Evolutionary conservation across 2,797 vertebrate species (phyloP), one percentile per base, ranked within the genome.

Genomic region (Eulemur mongoz): DNA sequence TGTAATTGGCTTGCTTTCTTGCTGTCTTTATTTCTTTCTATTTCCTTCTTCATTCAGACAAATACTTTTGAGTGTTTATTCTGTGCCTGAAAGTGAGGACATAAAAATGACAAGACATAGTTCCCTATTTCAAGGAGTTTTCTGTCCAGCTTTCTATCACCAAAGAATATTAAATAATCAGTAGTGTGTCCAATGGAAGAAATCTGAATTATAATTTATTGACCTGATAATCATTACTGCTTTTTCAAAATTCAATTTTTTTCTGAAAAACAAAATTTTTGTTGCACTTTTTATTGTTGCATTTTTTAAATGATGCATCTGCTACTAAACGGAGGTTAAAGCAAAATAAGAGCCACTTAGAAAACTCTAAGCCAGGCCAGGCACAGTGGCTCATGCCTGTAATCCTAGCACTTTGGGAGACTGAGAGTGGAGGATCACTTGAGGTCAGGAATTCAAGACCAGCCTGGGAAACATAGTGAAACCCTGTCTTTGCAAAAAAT

Each of bases 1-100:
- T 63, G 54, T 54, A 70, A 57, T 65, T 91, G 43, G 32, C 30
- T 59, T 7, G 3, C 43, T 82, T 12, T 30, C 18, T 43, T 35
- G 7, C 50, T 48, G 40, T 18, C n/a, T 79, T 22, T 35, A 30
- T 59, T 11, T 7, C 35, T 82, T 9, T 43, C 23, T 85, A 32
- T 70, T 9, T 45, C 25, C 7, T 22, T 40, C 4, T 65, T 65
- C 15, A 17, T 65, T 65, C 63, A 59, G 57, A 67, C 7, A 83
- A 89, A 69, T 87, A 82, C 8, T 61, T 69, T 87, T 96, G 82
- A 75, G 30, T 76, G 52, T 78, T 78, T 91, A 70, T 43, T 63
- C 52, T 91, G 25, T 69, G 20, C 32, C 38, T 48, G 6, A 15
- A 48, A 87, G 38, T 82, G 32, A 83, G 43, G 70, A 83, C n/a